Evolutionary conservation across 2,113 vertebrate species (phyloP), one percentile per base, ranked within the genome.

Genomic region (Prunella fulvescens): DNA sequence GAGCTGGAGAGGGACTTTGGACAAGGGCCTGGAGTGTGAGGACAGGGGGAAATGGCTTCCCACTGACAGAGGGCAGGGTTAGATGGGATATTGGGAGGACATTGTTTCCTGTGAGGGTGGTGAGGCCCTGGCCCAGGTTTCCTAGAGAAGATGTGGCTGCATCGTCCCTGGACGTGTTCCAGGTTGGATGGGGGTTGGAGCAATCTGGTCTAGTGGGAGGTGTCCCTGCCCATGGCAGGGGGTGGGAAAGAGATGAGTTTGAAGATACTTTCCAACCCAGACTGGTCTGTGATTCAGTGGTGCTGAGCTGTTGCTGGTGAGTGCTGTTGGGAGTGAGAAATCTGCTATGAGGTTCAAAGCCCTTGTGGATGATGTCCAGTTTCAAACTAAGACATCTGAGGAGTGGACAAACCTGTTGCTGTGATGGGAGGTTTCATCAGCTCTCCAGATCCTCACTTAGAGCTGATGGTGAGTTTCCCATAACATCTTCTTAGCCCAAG

Each of bases 301-400:
- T 58, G 48, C 37, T 4, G 9, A 44, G 39, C 7, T 80, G 44
- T 39, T 62, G 29, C 25, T 60, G 51, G 29, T 39, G 47, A 71
- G 35, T 39, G 53, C 33, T 82, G 17, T 24, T 71, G 40, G 48
- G 56, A 9, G 22, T 25, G 31, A 57, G 85, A 86, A 44, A 14
- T 60, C 35, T 69, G 40, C 17, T 31, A 4, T 14, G 57, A 54
- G 19, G 35, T 57, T 76, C 48, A 40, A 8, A 87, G 33, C 31
- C 6, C 18, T 79, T 0, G 2, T 35, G 33, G 18, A 17, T 50
- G 54, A 54, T 13, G 11, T 50, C 33, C 0, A 0, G 19, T 47
- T 56, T 86, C 26, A 47, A 51, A 73, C 31, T 26, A 23, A 56
- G 37, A 37, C 0, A 0, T 65, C 5, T 78, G 86, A 51, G 33